Percentiles rank a stretch among this genome's conserved stretches.
Evolutionary conservation across 2,888 invertebrate species (phyloP).

Genomic region (Cephus sareptanus): DNA sequence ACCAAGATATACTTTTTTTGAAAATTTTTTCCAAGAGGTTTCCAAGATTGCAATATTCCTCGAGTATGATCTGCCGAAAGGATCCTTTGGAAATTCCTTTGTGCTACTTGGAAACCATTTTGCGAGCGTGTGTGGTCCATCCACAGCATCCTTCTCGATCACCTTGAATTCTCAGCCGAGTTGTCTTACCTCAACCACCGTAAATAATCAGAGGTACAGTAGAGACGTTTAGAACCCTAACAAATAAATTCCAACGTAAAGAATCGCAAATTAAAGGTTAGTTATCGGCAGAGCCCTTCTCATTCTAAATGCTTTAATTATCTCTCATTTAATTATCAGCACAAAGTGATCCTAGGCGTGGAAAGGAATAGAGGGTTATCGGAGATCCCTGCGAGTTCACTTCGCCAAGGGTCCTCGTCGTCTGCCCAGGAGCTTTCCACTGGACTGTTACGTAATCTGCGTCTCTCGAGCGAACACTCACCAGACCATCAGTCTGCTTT

Average conservation of each 20-base stretch:
- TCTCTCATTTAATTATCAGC: not conserved
- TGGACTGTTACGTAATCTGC: not conserved
- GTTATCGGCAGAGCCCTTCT: not conserved
- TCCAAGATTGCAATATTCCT: not conserved
- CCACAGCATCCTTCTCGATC: constrained; percentile 1
- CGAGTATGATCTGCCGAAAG: not conserved
- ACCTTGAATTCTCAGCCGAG: constrained; percentile 1
- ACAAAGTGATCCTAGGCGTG: not conserved
- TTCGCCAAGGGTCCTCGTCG: not conserved
- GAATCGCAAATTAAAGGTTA: not conserved
- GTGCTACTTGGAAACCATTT: constrained; percentile 28
- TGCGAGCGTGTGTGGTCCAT: constrained; percentile 32
- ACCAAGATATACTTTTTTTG: not conserved
- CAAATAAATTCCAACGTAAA: not conserved
- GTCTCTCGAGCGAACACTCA: not conserved
- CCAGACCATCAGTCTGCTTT: not conserved
- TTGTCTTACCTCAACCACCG: constrained; percentile 13
- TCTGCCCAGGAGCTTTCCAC: not conserved
- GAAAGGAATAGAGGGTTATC: too few species aligned
- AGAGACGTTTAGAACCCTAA: not conserved
- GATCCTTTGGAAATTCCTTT: constrained; percentile 28
- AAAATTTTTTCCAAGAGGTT: not conserved
- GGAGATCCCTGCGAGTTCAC: not conserved
- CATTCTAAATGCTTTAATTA: not conserved
- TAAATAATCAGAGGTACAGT: constrained; percentile 1